Conservation (phyloP, 2,113 vertebrate genomes). For the Astur gentilis region DNA sequence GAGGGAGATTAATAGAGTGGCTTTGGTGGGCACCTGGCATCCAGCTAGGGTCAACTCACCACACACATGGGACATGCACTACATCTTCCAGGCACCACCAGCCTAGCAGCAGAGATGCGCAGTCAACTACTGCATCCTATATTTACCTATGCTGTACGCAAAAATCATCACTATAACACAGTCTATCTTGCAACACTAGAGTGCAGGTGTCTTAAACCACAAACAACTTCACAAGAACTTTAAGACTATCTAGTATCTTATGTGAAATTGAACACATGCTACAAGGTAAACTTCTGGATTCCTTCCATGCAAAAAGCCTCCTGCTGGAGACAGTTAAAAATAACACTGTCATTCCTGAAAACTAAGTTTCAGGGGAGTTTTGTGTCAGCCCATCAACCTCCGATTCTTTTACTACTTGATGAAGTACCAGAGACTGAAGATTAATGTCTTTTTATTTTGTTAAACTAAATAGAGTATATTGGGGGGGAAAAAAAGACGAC, state of each 20-base stretch:
- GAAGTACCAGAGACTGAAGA: neutral
- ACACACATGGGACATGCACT: accelerated
- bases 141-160: neutral
- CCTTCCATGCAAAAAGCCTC: neutral
- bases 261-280: neutral
- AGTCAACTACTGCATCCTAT: neutral
- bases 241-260: neutral
- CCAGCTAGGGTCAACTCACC: neutral
- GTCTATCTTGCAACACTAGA: neutral
- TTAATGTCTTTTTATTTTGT: neutral
- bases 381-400: neutral
- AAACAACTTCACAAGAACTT: neutral
- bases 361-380: neutral
- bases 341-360: neutral
- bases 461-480: neutral
- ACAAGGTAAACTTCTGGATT: neutral
- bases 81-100: neutral
- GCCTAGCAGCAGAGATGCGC: neutral
- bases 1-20: neutral
- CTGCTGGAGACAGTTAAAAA: constrained; percentile 11
- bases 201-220: neutral
- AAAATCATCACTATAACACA: neutral
- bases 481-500: neutral
- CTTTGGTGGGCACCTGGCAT: neutral
- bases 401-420: neutral